A percentile compares a stretch with the other conserved stretches of the same genome.
Evolutionary conservation across 2,888 invertebrate genomes (phyloP).

Genomic region (Apocheima hispidaria): DNA sequence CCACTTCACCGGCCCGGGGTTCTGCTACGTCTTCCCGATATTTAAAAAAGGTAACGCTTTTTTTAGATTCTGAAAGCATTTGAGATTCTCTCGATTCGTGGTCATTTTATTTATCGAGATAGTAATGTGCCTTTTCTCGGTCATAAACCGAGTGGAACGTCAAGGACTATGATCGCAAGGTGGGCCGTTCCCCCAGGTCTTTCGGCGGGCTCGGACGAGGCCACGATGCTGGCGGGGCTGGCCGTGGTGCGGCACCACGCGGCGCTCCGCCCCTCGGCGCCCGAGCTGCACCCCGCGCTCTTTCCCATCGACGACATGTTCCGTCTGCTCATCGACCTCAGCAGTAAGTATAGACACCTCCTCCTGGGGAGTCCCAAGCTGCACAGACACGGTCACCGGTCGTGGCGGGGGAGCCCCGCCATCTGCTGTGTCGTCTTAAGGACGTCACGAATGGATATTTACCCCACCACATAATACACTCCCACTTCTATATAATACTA

Average conservation of each 20-base stretch:
- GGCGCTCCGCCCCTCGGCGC: constrained; percentile 77
- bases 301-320: constrained; percentile 94
- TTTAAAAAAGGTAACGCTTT: constrained; percentile 85
- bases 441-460: too few species aligned
- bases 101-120: too few species aligned
- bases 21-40: constrained; percentile 94
- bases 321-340: constrained; percentile 91
- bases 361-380: too few species aligned
- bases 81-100: not conserved
- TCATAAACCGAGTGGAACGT: too few species aligned
- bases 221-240: constrained; percentile 83
- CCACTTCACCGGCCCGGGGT: constrained; percentile 90
- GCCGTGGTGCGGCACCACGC: constrained; percentile 90
- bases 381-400: too few species aligned
- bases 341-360: constrained; percentile 85
- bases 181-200: constrained; percentile 21
- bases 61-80: too few species aligned
- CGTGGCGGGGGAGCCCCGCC: too few species aligned
- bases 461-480: too few species aligned
- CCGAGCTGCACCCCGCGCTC: constrained; percentile 90
- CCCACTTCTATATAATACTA: too few species aligned
- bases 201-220: constrained; percentile 64
- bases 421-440: too few species aligned
- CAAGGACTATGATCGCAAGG: too few species aligned
- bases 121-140: too few species aligned